A percentile compares a stretch with the other conserved stretches of the same genome.
Conservation (phyloP, 1,140 invertebrate species). For the Muscidifurax raptorellus region DNA sequence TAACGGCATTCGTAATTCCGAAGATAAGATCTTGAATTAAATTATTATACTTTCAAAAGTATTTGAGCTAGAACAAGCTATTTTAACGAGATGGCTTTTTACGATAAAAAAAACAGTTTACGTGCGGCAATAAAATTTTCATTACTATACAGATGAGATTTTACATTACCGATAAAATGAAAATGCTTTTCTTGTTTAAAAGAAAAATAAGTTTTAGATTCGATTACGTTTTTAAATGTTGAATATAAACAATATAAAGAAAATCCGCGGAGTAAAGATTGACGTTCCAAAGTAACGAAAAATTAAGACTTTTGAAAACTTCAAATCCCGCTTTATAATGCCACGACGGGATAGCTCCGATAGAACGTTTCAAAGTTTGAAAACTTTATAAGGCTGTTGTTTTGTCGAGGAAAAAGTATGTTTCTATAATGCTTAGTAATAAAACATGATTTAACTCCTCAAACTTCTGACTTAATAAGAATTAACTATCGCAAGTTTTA, state of each 20-base stretch:
- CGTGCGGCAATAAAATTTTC: neutral
- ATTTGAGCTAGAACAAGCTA: neutral
- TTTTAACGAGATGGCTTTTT: conserved; percentile 12
- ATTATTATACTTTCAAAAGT: conserved; percentile 34
- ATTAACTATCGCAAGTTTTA: conserved; percentile 48
- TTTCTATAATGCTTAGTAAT: conserved; percentile 31
- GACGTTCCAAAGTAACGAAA: neutral
- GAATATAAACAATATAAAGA: neutral
- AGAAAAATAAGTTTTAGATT: neutral
- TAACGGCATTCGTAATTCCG: conserved; percentile 22
- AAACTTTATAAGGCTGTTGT: conserved; percentile 23
- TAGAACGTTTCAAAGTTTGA: conserved; percentile 23
- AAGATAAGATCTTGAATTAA: conserved; percentile 22
- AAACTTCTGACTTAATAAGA: conserved; percentile 50
- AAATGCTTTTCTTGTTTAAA: neutral
- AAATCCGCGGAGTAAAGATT: neutral
- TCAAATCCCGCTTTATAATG: conserved; percentile 23
- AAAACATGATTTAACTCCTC: conserved; percentile 49
- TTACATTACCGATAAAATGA: neutral
- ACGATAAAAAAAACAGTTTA: conserved; percentile 24
- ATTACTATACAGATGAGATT: neutral
- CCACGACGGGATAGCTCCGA: neutral
- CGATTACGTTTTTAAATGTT: too few relatives aligned
- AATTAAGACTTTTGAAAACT: conserved; percentile 1
- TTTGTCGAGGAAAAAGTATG: conserved; percentile 2